Evolutionary conservation across 64 coral and sea anemone species (phyloP).

Genomic region (Montipora foliosa): DNA sequence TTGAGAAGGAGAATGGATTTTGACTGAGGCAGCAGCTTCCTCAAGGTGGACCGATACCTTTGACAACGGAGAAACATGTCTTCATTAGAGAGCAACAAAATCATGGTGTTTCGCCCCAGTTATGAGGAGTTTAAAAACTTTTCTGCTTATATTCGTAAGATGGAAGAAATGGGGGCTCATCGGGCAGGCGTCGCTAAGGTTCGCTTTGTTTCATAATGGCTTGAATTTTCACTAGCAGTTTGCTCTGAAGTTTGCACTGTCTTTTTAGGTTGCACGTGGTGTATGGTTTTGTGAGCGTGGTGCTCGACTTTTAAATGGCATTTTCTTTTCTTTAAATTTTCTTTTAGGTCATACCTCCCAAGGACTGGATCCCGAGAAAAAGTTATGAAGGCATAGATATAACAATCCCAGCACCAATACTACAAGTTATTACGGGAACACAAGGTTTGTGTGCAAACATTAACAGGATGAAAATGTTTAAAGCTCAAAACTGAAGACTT

Average conservation of each 20-base stretch:
- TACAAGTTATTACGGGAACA: conserved; percentile 93
- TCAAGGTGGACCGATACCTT: not conserved
- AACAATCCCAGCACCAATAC: conserved; percentile 90
- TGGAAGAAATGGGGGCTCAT: conserved; percentile 94
- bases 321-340: not conserved
- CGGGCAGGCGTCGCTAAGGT: conserved; percentile 96
- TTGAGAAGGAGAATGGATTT: not conserved
- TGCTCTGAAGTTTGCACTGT: not conserved
- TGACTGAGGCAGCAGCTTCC: not conserved
- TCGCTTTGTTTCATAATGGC: not conserved
- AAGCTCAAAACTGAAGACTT: not conserved
- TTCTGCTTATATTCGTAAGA: conserved; percentile 90
- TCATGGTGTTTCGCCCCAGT: conserved; percentile 98
- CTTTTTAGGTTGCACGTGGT: not conserved
- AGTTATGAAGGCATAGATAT: conserved; percentile 81
- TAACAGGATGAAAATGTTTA: too few relatives aligned
- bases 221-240: not conserved
- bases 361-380: conserved; percentile 89
- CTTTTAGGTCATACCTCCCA: conserved; percentile 92
- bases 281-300: conserved; percentile 13
- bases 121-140: conserved; percentile 91
- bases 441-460: conserved; percentile 68
- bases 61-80: conserved; percentile 22
- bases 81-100: conserved; percentile 68
- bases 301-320: not conserved